Conservation (phyloP, 2,797 vertebrate species). For the Chromobotia macracanthus region DNA sequence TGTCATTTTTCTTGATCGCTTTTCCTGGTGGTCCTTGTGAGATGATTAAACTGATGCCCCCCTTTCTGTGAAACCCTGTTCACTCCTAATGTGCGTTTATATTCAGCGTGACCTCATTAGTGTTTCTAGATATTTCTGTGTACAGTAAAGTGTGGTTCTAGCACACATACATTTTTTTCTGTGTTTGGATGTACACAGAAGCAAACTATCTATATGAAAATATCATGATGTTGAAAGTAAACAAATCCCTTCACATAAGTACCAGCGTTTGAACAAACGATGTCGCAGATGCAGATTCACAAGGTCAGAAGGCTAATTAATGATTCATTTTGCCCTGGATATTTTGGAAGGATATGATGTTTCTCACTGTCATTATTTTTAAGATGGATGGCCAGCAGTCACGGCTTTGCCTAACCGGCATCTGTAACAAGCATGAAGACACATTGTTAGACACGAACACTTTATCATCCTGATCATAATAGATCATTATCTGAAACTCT, state of each 20-base stretch:
- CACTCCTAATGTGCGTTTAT: neutral
- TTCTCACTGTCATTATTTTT: slow-evolving; percentile 47
- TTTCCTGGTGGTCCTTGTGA: too few relatives aligned
- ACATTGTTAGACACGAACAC: slow-evolving; percentile 17
- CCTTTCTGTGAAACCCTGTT: too few relatives aligned
- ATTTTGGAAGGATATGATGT: slow-evolving; percentile 3
- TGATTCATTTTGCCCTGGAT: slow-evolving; percentile 3
- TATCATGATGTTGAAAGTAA: neutral
- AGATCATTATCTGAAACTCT: slow-evolving; percentile 27
- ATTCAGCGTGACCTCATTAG: neutral
- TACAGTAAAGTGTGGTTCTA: neutral
- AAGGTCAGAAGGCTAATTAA: slow-evolving; percentile 37
- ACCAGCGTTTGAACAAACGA: neutral
- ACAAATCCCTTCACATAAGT: neutral
- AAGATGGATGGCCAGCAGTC: slow-evolving; percentile 42
- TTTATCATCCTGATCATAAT: slow-evolving; percentile 35
- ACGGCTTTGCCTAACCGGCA: slow-evolving; percentile 15
- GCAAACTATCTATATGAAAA: too few relatives aligned
- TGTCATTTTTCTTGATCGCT: neutral
- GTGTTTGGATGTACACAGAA: neutral
- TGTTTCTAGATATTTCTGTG: neutral
- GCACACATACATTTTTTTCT: neutral
- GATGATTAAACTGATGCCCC: too few relatives aligned
- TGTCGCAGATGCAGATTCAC: slow-evolving; percentile 17
- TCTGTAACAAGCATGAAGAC: slow-evolving; percentile 39